phyloP scores from a whole-genome alignment of 2,113 vertebrate species.

The Notiomystis cincta region DNA sequence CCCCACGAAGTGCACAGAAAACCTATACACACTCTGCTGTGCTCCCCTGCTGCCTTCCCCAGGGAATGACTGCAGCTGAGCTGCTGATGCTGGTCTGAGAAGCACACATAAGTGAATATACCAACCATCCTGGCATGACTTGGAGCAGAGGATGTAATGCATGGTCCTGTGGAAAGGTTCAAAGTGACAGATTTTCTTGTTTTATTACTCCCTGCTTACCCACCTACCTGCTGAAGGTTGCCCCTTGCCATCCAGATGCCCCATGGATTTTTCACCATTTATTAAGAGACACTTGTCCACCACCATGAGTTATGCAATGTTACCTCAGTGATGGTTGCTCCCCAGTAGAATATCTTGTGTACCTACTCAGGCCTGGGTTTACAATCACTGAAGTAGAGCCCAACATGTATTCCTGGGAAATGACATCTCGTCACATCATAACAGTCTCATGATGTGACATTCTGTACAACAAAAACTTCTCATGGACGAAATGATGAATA shows the following conservation, averaged over 20 bases:
- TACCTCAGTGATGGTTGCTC: neutral
- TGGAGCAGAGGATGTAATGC: neutral
- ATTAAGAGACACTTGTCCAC: neutral
- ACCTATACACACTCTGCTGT: neutral
- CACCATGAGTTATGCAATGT: neutral
- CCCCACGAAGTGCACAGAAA: accelerated
- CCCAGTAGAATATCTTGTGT: neutral
- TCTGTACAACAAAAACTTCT: neutral
- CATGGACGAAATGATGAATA: neutral
- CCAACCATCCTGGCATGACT: neutral
- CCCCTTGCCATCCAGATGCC: neutral
- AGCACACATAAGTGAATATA: neutral
- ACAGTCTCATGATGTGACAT: neutral
- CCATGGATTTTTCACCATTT: neutral
- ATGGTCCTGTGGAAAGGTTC: neutral
- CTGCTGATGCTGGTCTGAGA: neutral
- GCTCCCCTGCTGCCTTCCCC: neutral
- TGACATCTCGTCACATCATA: neutral
- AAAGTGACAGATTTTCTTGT: neutral
- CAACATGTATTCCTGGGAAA: neutral
- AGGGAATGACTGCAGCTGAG: neutral
- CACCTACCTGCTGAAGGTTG: neutral
- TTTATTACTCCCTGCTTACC: neutral
- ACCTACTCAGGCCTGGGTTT: neutral
- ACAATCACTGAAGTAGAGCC: neutral